Evolutionary conservation across 2,797 vertebrate species (phyloP).

Genomic region (Clarias laeviceps): DNA sequence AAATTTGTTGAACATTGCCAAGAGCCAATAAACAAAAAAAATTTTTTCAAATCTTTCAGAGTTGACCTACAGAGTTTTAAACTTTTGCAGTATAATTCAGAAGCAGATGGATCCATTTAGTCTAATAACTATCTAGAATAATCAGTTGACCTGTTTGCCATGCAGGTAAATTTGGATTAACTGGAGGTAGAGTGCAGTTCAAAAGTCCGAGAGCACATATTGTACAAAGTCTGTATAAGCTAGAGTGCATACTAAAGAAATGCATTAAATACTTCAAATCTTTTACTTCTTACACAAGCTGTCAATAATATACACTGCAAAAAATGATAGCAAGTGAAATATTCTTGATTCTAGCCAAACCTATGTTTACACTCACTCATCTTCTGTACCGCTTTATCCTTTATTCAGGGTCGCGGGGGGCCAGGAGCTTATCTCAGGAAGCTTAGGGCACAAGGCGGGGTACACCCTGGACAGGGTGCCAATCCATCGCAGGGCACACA

Average conservation of each 20-base stretch:
- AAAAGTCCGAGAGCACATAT: neutral
- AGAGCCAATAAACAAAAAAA: neutral
- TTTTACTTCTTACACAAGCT: neutral
- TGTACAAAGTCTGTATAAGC: neutral
- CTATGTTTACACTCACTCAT: too few relatives aligned
- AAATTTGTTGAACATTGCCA: neutral
- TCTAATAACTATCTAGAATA: neutral
- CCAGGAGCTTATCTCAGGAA: too few relatives aligned
- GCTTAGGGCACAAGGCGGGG: too few relatives aligned
- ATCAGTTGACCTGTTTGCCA: neutral
- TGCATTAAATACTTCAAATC: neutral
- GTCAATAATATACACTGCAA: neutral
- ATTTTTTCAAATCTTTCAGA: neutral
- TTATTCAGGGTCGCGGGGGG: too few relatives aligned
- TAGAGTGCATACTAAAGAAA: neutral
- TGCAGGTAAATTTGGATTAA: neutral
- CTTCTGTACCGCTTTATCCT: too few relatives aligned
- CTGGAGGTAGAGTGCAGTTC: neutral
- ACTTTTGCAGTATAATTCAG: neutral
- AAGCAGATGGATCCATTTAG: neutral
- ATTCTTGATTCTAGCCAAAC: too few relatives aligned
- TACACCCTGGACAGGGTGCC: too few relatives aligned
- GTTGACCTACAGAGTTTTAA: neutral
- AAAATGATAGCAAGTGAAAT: too few relatives aligned
- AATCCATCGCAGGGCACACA: too few relatives aligned